Evolutionary conservation across 2,888 invertebrate genomes (phyloP), one percentile per base, ranked within the genome.

Genomic region (Agrochola lychnidis): DNA sequence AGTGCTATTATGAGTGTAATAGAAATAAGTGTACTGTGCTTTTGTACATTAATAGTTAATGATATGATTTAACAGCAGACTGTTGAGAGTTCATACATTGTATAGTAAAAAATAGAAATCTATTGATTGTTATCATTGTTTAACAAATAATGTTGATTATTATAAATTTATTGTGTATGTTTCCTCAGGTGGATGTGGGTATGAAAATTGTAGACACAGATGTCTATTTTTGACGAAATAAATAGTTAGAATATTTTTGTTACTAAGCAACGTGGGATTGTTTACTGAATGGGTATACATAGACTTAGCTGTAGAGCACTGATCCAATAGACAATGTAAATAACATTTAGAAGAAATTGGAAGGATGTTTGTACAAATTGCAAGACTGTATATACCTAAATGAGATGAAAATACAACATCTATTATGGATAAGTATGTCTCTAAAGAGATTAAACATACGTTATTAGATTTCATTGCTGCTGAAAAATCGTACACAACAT

Each of bases 61-160:
- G 76, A 80, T 88, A 84, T 88, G 76, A 87, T 88, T 88, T 88
- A 91, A 93, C 92, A 93, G 91, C 94, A 93, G 93, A 95, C 92
- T 95, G 95, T 95, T 95, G 89, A 93, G 91, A 92, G 90, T 94
- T 94, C 94, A 93, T 94, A 93, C 93, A 93, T 90, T 94, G 92
- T 94, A 92, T 93, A 94, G 91, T 92, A 92, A 93, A 94, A 93
- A 91, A 92, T 92, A 94, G 76, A 95, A 92, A 89, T 96, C 94
- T 96, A 96, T 96, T 93, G 92, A 94, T 94, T 95, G 96, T 96
- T 96, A 95, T 95, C 93, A 95, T 95, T 96, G 95, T 95, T 95
- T 95, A 94, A 94, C 93, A 95, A 94, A 93, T 94, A 93, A 95
- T 94, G 95, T 96, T 96, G 93, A 94, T 94, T 95, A 95, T 94